phyloP scores from a whole-genome alignment of 2,113 vertebrate species.

The Collichthys lucidus region DNA sequence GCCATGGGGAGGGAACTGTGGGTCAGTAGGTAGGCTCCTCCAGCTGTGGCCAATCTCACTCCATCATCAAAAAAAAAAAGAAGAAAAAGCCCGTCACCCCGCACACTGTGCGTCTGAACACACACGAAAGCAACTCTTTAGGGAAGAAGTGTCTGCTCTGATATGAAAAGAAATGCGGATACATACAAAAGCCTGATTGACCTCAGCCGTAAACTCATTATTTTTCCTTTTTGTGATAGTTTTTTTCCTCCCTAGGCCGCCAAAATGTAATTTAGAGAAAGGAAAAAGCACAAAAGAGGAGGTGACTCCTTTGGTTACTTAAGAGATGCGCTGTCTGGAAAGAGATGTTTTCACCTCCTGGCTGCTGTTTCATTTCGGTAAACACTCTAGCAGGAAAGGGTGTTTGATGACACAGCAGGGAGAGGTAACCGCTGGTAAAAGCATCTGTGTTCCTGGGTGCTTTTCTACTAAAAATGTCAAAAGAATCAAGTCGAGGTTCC shows the following conservation, averaged over 20 bases:
- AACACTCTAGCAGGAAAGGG: conserved; percentile 49
- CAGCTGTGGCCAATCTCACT: conserved; percentile 21
- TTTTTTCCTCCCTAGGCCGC: conserved; percentile 14
- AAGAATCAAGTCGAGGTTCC: background rate
- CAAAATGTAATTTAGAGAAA: conserved; percentile 21
- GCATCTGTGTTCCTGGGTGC: conserved; percentile 19
- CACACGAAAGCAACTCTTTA: conserved; percentile 15
- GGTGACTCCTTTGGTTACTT: conserved; percentile 35
- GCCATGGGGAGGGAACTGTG: conserved; percentile 26
- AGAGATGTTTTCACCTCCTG: conserved; percentile 28
- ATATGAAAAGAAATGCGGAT: conserved; percentile 24
- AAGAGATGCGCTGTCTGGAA: conserved; percentile 34
- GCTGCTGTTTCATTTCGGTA: conserved; percentile 52
- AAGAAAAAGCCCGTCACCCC: background rate
- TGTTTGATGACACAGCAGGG: conserved; percentile 29
- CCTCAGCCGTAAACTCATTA: background rate
- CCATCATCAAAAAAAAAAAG: conserved; percentile 8
- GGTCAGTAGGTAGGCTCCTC: conserved; percentile 18
- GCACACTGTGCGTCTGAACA: background rate
- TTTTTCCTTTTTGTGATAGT: background rate
- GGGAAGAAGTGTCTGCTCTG: background rate
- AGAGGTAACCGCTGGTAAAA: conserved; percentile 25
- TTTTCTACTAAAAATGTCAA: background rate
- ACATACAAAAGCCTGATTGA: background rate
- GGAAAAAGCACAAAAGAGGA: conserved; percentile 33